These are phyloP conservation scores for Colinus virginianus DNA, from an alignment of 2,113 vertebrate species.

Conservation along the genomic window DNA sequence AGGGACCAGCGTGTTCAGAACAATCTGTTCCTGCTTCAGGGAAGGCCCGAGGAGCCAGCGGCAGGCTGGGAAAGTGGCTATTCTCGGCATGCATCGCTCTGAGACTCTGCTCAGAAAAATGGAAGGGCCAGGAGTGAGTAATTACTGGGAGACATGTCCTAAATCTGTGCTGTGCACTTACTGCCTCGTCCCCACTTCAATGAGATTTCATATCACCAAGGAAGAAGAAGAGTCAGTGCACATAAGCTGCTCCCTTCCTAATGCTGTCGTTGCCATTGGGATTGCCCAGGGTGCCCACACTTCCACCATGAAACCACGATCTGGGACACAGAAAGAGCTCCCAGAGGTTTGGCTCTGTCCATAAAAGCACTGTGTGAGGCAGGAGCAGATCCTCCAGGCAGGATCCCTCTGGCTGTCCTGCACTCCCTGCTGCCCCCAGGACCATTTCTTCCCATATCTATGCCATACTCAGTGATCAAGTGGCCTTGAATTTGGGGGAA, in stretches of 20 bases:
- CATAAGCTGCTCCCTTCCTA: neutral
- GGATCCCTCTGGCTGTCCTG: neutral
- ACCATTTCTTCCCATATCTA: neutral
- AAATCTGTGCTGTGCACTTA: neutral
- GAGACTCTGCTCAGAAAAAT: constrained; percentile 12
- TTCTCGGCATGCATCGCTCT: neutral
- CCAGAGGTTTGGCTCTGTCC: neutral
- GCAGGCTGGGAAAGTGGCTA: neutral
- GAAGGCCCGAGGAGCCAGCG: neutral
- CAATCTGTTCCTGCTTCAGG: constrained; percentile 55
- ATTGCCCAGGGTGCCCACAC: neutral
- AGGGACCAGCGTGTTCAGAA: constrained; percentile 58
- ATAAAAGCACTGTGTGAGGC: rapidly evolving
- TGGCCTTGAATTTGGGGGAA: neutral
- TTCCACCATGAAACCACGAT: neutral
- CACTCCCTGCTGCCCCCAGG: neutral
- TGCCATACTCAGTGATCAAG: neutral
- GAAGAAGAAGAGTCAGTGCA: neutral
- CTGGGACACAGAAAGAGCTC: neutral
- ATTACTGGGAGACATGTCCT: neutral
- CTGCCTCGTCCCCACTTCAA: neutral
- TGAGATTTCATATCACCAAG: neutral
- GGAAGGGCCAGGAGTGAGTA: neutral
- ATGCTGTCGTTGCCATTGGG: neutral
- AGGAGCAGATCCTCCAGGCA: neutral